These are phyloP conservation scores for Sarcophaga caerulescens DNA, from an alignment of 2,888 invertebrate genomes.

Conservation along the genomic window DNA sequence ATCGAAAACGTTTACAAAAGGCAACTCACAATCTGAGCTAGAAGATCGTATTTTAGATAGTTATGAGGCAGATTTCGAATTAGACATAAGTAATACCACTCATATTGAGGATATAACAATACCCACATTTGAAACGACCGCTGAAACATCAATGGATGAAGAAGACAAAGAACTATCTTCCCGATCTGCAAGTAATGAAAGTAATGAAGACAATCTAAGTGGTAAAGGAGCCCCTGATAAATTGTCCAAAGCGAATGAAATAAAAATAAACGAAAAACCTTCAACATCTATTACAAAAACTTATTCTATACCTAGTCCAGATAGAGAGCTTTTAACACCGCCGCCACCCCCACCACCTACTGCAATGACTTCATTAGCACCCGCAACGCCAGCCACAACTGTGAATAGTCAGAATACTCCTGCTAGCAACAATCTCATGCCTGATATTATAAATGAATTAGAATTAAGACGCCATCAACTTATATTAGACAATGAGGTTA, in stretches of 20 bases:
- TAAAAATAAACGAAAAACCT: conserved; percentile 1
- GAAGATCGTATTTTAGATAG: conserved; percentile 59
- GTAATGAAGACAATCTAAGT: conserved; percentile 27
- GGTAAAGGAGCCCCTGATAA: conserved; percentile 44
- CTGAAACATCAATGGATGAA: conserved; percentile 64
- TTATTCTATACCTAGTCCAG: conserved; percentile 28
- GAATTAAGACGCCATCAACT: conserved; percentile 85
- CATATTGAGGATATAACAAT: conserved; percentile 75
- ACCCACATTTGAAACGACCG: conserved; percentile 74
- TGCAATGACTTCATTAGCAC: conserved; percentile 16
- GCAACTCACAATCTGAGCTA: conserved; percentile 33
- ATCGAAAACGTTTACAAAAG: conserved; percentile 52
- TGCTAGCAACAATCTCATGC: conserved; percentile 71
- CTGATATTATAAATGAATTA: conserved; percentile 82
- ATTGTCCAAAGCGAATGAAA: conserved; percentile 37
- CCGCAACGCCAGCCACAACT: neutral
- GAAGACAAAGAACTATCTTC: conserved; percentile 34
- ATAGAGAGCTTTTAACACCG: conserved; percentile 53
- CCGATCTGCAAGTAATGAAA: conserved; percentile 2
- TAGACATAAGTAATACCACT: conserved; percentile 70
- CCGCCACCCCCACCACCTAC: conserved; percentile 55
- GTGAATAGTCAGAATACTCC: conserved; percentile 34
- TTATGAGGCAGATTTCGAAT: conserved; percentile 72
- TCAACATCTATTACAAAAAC: conserved; percentile 11
- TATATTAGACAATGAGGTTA: conserved; percentile 85